Conservation (phyloP, 2,797 vertebrate species). For the Chloroceryle inda region DNA sequence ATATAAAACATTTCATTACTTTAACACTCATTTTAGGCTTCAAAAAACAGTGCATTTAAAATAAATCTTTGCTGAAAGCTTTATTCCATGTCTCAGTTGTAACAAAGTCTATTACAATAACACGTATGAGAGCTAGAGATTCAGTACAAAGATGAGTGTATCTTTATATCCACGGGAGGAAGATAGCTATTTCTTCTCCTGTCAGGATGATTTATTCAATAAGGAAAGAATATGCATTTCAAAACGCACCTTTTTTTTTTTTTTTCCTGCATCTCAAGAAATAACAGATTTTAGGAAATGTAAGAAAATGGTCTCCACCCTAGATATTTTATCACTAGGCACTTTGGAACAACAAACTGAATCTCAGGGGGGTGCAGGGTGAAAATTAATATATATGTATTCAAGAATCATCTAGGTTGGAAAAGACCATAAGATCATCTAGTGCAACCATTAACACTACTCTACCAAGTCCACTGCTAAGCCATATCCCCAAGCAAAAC, state of each 20-base stretch:
- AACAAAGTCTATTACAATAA: constrained; percentile 43
- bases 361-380: background rate
- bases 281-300: background rate
- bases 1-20: constrained; percentile 31
- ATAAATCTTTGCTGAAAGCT: constrained; percentile 3
- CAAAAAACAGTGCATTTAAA: constrained; percentile 9
- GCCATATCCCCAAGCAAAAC: too few species aligned
- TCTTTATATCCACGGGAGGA: constrained; percentile 31
- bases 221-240: background rate
- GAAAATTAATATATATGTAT: too few species aligned
- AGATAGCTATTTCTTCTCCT: constrained; percentile 2
- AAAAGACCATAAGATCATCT: too few species aligned
- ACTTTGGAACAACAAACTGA: background rate
- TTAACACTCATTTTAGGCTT: background rate
- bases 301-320: background rate
- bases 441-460: too few species aligned
- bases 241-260: background rate
- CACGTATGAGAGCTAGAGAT: constrained; percentile 8
- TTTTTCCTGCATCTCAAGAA: background rate
- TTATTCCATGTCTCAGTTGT: constrained; percentile 18
- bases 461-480: too few species aligned
- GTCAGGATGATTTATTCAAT: constrained; percentile 15
- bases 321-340: background rate
- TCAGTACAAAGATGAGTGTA: constrained; percentile 15
- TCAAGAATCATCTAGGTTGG: too few species aligned